Conservation (phyloP, 2,888 invertebrate genomes). For the Cryptus armator region DNA sequence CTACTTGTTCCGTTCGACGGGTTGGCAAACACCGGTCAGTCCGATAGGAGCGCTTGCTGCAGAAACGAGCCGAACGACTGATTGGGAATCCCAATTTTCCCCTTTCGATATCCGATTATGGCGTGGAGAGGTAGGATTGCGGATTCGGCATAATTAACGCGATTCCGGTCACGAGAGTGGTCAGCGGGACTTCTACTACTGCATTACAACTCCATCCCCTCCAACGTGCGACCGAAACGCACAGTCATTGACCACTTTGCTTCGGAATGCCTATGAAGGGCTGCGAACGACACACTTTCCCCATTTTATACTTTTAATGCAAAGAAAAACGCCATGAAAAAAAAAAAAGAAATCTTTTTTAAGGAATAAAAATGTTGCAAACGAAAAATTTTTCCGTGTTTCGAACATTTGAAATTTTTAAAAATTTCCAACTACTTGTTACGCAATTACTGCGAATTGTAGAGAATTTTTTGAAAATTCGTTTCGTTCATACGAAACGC, state of each 20-base stretch:
- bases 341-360: too few species aligned
- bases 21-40: conserved; percentile 28
- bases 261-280: not conserved
- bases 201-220: not conserved
- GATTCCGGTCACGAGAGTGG: conserved; percentile 55
- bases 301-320: not conserved
- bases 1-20: not conserved
- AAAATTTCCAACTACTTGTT: too few species aligned
- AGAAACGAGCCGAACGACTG: conserved; percentile 50
- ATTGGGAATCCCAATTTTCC: conserved; percentile 61
- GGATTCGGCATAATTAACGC: conserved; percentile 65
- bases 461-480: too few species aligned
- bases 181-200: conserved; percentile 19
- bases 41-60: not conserved
- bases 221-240: not conserved
- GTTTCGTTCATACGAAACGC: too few species aligned
- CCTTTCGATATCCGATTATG: conserved; percentile 62
- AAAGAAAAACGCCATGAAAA: too few species aligned
- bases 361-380: too few species aligned
- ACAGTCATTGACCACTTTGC: not conserved
- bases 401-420: too few species aligned
- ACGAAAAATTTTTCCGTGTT: too few species aligned
- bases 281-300: not conserved
- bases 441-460: too few species aligned
- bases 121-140: conserved; percentile 50